Evolutionary conservation across 2,888 invertebrate genomes (phyloP).

Genomic region (Chelonus formosanus): DNA sequence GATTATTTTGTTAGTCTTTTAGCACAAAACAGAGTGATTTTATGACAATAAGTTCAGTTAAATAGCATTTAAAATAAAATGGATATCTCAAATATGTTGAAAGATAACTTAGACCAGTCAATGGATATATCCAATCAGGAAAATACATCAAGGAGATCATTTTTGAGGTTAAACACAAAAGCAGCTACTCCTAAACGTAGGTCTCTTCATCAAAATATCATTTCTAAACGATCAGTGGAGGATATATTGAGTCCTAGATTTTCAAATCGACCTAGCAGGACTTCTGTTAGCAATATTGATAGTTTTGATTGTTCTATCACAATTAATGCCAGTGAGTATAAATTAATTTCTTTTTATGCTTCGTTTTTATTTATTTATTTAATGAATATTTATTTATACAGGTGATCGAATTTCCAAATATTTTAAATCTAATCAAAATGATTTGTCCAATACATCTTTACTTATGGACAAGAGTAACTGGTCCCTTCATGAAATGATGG

Average conservation of each 20-base stretch:
- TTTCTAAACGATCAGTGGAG: constrained; percentile 30
- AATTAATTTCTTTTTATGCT: too few species aligned
- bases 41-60: too few species aligned
- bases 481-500: constrained; percentile 58
- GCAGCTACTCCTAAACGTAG: constrained; percentile 45
- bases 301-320: constrained; percentile 48
- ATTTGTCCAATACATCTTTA: constrained; percentile 46
- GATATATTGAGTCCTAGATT: constrained; percentile 13
- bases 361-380: not conserved
- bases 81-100: too few species aligned
- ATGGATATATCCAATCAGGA: constrained; percentile 46
- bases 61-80: too few species aligned
- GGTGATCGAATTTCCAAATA: constrained; percentile 31
- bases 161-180: constrained; percentile 50
- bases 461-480: constrained; percentile 49
- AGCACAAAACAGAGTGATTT: too few species aligned
- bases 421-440: constrained; percentile 22
- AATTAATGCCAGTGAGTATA: constrained; percentile 35
- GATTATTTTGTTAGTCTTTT: too few species aligned
- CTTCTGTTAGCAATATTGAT: constrained; percentile 37
- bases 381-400: constrained; percentile 6
- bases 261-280: constrained; percentile 21
- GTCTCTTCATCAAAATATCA: constrained; percentile 41
- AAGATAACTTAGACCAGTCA: constrained; percentile 47
- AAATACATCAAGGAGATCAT: constrained; percentile 45